Percentiles rank a stretch among this genome's conserved stretches.
Conservation (phyloP, 2,113 vertebrate species). For the Apistogramma diplotaenia region DNA sequence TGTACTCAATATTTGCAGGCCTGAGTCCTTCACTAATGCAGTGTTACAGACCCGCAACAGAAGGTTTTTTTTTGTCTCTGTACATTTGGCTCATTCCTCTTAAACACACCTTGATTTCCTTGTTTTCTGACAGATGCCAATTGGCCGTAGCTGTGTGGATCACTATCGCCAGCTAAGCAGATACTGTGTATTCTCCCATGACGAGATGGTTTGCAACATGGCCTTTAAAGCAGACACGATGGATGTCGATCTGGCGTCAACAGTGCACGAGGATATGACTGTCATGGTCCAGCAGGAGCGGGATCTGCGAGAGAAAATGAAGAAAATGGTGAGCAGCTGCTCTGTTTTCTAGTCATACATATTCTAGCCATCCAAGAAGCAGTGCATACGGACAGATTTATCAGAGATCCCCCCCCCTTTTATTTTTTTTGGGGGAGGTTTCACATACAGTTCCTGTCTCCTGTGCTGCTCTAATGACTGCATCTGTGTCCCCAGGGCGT, state of each 20-base stretch:
- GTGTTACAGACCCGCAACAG: background rate
- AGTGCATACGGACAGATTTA: background rate
- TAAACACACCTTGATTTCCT: background rate
- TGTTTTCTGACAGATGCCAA: conserved; percentile 79
- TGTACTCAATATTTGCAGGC: background rate
- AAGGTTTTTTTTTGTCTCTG: background rate
- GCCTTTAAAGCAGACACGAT: conserved; percentile 84
- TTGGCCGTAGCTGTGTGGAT: conserved; percentile 89
- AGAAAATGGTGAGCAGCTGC: conserved; percentile 82
- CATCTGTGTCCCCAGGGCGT: conserved; percentile 81
- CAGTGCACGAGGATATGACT: conserved; percentile 87
- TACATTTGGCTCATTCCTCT: background rate
- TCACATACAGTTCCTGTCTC: conserved; percentile 5
- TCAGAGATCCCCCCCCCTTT: background rate
- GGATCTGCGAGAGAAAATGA: conserved; percentile 79
- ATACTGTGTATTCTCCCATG: conserved; percentile 97
- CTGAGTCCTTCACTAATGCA: background rate
- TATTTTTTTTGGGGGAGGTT: background rate
- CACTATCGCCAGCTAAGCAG: conserved; percentile 92
- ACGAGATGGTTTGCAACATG: conserved; percentile 97
- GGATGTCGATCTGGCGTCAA: conserved; percentile 87
- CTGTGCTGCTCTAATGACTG: conserved; percentile 18
- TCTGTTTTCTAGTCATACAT: background rate
- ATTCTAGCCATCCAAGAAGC: background rate
- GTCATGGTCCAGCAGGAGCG: conserved; percentile 87